Percentiles rank a stretch among this genome's conserved stretches.
phyloP scores from a whole-genome alignment of 1,140 invertebrate genomes.

The Drosophila ohnishii region DNA sequence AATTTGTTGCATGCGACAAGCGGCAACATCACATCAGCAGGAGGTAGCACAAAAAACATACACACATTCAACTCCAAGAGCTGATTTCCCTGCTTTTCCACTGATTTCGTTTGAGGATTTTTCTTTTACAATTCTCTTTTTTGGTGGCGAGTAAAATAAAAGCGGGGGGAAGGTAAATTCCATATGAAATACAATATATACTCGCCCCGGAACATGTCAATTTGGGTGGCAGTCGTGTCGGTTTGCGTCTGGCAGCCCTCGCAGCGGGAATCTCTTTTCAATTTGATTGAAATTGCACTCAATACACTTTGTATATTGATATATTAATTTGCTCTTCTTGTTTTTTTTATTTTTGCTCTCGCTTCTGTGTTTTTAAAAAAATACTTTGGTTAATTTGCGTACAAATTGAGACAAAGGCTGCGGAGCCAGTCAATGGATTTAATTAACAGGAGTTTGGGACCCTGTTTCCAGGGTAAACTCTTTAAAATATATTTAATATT shows the following conservation, averaged over 20 bases:
- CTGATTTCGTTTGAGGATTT: conserved; percentile 77
- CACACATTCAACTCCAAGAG: conserved; percentile 10
- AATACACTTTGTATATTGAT: conserved; percentile 79
- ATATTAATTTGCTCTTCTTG: conserved; percentile 73
- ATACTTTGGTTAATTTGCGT: conserved; percentile 73
- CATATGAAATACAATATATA: conserved; percentile 57
- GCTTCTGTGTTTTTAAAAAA: conserved; percentile 50
- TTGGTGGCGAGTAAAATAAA: conserved; percentile 10
- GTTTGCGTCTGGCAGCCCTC: conserved; percentile 62
- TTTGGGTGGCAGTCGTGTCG: conserved; percentile 62
- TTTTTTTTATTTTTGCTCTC: conserved; percentile 18
- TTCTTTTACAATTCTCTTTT: conserved; percentile 57
- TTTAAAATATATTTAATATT: conserved; percentile 8
- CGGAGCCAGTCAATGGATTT: conserved; percentile 50
- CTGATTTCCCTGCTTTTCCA: conserved; percentile 57
- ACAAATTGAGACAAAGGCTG: conserved; percentile 71
- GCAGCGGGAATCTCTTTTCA: conserved; percentile 69
- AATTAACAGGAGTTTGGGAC: conserved; percentile 52
- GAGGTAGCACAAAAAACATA: conserved; percentile 22
- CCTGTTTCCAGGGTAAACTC: background rate
- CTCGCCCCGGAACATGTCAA: conserved; percentile 74
- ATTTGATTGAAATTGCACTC: conserved; percentile 79
- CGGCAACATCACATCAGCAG: conserved; percentile 44
- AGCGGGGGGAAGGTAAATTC: conserved; percentile 15
- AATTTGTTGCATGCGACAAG: conserved; percentile 81